These are phyloP conservation scores for Notocelia uddmanniana DNA, from an alignment of 2,888 invertebrate species.

Conservation along the genomic window DNA sequence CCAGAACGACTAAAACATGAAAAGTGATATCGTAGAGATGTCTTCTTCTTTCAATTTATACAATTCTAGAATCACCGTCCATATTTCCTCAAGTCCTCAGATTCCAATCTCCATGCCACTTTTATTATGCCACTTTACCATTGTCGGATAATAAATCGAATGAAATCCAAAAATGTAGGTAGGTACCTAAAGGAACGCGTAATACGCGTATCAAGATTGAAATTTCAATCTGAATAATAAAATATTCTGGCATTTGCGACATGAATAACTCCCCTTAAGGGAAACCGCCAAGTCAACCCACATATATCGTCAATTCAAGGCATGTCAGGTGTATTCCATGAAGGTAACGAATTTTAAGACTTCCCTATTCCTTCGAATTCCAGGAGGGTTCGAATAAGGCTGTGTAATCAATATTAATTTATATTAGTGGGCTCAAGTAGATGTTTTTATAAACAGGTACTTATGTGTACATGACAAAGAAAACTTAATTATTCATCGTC, in stretches of 20 bases:
- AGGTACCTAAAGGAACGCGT: neutral
- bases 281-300: slow-evolving; percentile 3
- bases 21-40: neutral
- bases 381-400: neutral
- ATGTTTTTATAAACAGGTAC: no score
- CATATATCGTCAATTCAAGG: slow-evolving; percentile 13
- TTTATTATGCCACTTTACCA: neutral
- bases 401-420: neutral
- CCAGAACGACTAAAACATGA: neutral
- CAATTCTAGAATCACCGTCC: neutral
- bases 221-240: slow-evolving; percentile 2
- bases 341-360: slow-evolving; percentile 12
- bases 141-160: neutral
- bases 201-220: neutral
- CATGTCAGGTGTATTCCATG: neutral
- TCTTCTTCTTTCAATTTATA: neutral
- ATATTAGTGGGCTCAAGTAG: neutral
- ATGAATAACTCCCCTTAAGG: slow-evolving; percentile 1
- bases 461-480: no score
- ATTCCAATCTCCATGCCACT: neutral
- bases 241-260: slow-evolving; percentile 4
- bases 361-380: neutral
- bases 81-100: neutral
- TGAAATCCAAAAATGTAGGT: neutral
- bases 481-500: no score